Conservation (phyloP, 1,140 invertebrate genomes). For the Diachasmimorpha longicaudata region DNA sequence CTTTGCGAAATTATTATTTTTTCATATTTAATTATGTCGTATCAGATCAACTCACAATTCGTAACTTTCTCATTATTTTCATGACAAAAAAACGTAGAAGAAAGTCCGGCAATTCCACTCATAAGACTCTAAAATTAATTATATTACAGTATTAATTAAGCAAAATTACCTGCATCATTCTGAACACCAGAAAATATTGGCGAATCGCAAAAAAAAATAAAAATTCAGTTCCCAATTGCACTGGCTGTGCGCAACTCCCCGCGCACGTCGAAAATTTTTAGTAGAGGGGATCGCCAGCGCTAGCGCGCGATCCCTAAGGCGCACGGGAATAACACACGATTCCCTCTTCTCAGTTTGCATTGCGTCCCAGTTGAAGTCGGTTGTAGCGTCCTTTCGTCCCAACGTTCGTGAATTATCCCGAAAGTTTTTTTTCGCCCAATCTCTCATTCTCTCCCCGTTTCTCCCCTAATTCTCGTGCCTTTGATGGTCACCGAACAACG, state of each 20-base stretch:
- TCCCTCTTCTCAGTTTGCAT: conserved; percentile 23
- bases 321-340: conserved; percentile 18
- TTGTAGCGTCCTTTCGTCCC: not conserved
- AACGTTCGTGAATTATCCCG: not conserved
- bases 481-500: not conserved
- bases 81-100: too few relatives aligned
- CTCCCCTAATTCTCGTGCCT: not conserved
- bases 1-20: too few relatives aligned
- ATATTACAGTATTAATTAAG: too few relatives aligned
- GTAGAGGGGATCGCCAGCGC: not conserved
- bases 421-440: not conserved
- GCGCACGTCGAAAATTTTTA: not conserved
- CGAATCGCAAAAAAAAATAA: too few relatives aligned
- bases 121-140: too few relatives aligned
- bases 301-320: conserved; percentile 17
- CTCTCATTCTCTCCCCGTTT: not conserved
- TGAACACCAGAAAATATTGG: too few relatives aligned
- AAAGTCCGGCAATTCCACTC: too few relatives aligned
- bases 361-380: conserved; percentile 16
- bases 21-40: too few relatives aligned
- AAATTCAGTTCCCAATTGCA: not conserved
- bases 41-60: too few relatives aligned
- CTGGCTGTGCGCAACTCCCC: not conserved
- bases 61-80: too few relatives aligned
- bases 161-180: too few relatives aligned